These are phyloP conservation scores for Gracilinanus agilis DNA, from an alignment of 2,113 vertebrate species.

Conservation along the genomic window DNA sequence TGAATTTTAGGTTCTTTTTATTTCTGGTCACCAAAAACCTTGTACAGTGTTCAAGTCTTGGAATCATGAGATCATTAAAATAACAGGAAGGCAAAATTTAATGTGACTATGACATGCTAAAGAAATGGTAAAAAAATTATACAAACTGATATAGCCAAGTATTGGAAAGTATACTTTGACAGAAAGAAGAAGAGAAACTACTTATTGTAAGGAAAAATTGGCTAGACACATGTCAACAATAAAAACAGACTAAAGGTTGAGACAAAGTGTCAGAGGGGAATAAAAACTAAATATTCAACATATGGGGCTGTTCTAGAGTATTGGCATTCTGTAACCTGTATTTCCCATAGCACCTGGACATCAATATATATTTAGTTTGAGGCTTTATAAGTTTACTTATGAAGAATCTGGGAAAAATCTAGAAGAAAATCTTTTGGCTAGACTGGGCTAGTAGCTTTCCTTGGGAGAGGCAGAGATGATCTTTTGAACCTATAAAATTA, in stretches of 20 bases:
- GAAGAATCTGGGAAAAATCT: background rate
- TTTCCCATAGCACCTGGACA: background rate
- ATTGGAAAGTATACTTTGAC: background rate
- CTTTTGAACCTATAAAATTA: constrained; percentile 22
- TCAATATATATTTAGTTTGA: background rate
- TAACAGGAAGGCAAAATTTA: constrained; percentile 13
- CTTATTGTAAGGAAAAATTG: background rate
- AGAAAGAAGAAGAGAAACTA: background rate
- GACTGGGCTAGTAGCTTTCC: background rate
- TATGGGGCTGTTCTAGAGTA: background rate
- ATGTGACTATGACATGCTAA: background rate
- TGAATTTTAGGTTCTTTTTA: constrained; percentile 11
- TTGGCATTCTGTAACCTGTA: background rate
- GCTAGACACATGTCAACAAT: background rate
- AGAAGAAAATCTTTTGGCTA: background rate
- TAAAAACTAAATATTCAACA: background rate
- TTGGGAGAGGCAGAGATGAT: constrained; percentile 15
- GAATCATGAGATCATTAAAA: background rate
- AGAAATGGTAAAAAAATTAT: constrained; percentile 37
- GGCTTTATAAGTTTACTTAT: background rate
- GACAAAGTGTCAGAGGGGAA: background rate
- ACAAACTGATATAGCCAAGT: background rate
- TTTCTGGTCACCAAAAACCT: constrained; percentile 47
- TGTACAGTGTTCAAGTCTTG: constrained; percentile 17
- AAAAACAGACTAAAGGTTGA: background rate